phyloP scores from a whole-genome alignment of 2,888 invertebrate genomes.

The Timandra comae region DNA sequence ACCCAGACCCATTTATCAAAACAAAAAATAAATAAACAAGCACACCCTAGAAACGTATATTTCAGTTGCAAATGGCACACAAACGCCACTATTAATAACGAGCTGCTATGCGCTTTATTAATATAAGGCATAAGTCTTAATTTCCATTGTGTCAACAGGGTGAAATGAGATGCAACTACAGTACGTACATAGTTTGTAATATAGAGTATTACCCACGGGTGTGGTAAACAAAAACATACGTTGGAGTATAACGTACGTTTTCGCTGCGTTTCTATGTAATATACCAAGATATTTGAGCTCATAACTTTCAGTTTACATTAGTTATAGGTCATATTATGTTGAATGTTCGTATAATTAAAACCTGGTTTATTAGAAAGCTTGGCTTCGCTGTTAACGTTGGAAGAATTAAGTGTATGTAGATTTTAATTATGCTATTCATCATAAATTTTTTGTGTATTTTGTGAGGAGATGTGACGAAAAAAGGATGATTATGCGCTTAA shows the following conservation, averaged over 20 bases:
- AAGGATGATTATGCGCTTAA: no score
- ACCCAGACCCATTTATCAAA: no score
- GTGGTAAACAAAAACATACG: neutral
- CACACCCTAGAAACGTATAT: constrained; percentile 19
- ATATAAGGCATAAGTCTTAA: constrained; percentile 44
- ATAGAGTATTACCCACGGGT: constrained; percentile 29
- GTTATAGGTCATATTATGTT: no score
- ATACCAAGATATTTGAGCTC: constrained; percentile 18
- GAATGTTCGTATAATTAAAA: no score
- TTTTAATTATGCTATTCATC: no score
- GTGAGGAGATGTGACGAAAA: no score
- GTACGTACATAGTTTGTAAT: constrained; percentile 16
- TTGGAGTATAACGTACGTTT: neutral
- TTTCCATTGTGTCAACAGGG: constrained; percentile 59
- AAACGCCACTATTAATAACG: constrained; percentile 43
- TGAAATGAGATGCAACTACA: constrained; percentile 49
- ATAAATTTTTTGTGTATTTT: no score
- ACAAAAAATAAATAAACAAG: no score
- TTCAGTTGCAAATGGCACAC: constrained; percentile 18
- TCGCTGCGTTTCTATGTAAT: neutral
- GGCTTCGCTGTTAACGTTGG: no score
- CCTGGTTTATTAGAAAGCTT: no score
- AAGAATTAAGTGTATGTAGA: no score
- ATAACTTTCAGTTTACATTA: neutral
- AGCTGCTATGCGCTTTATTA: constrained; percentile 45